These are phyloP conservation scores for Macrophya annulata DNA, from an alignment of 2,888 invertebrate species.

Conservation along the genomic window DNA sequence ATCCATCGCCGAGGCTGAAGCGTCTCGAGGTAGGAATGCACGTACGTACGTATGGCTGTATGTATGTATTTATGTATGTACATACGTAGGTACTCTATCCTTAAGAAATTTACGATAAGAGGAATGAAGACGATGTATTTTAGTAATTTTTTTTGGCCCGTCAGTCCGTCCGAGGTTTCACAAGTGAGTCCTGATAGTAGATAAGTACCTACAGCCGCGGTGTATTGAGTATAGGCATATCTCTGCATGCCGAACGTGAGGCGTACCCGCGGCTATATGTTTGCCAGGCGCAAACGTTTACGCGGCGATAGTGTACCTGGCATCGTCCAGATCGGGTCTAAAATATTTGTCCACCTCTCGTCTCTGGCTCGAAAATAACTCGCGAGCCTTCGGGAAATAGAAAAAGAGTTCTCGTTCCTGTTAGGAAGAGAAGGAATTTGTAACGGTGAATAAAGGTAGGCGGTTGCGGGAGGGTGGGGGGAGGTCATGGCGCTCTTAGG, in stretches of 20 bases:
- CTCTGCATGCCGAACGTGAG: constrained; percentile 16
- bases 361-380: constrained; percentile 36
- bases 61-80: too few species aligned
- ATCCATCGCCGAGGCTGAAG: background rate
- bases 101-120: background rate
- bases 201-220: background rate
- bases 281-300: constrained; percentile 34
- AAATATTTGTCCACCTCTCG: constrained; percentile 47
- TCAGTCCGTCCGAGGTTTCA: background rate
- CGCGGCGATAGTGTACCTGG: constrained; percentile 6
- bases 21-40: background rate
- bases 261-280: constrained; percentile 26
- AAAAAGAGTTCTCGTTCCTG: constrained; percentile 39
- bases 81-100: background rate
- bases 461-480: constrained; percentile 29
- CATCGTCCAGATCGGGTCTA: constrained; percentile 33
- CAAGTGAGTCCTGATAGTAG: background rate
- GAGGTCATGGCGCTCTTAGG: constrained; percentile 28
- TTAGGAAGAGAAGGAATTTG: constrained; percentile 17
- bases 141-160: constrained; percentile 8
- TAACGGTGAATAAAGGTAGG: constrained; percentile 50
- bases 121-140: background rate
- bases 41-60: too few species aligned
- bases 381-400: constrained; percentile 41
- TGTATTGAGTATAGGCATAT: background rate